Evolutionary conservation across 2,113 vertebrate species (phyloP), one percentile per base, ranked within the genome.

Genomic region (Microtus oregoni): DNA sequence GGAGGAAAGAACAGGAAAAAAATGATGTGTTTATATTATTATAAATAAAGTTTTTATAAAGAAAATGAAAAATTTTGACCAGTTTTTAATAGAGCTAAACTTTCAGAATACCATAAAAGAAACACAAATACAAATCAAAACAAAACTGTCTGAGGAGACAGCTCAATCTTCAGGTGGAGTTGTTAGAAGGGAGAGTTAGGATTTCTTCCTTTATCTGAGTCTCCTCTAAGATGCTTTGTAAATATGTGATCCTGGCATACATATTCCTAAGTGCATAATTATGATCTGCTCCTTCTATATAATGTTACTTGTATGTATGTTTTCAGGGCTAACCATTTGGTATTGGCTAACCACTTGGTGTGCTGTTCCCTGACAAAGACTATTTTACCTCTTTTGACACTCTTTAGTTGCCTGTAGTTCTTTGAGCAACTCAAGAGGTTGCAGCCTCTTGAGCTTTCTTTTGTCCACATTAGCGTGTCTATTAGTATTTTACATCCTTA

Each of bases 171-270:
- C 92, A 90, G 26, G 79, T 3, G 7, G 55, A 67, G 14, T 67
- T 81, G 6, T 70, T 26, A 88, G 88, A 38, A 85, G 28, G 47
- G 87, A 61, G 35, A 92, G 55, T 72, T 14, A 75, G 73, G 7
- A 7, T 90, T 94, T 70, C 58, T 88, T 92, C 2, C 55, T 5
- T 28, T 6, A 13, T 68, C 82, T 89, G 44, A 68, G 15, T 92
- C 35, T 75, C 0, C 22, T 65, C 12, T 76, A 17, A 19, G 86
- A 55, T 92, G 32, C 55, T 55, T 88, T 30, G 1, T 78, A 77
- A 95, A 73, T 52, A 22, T 82, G 92, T 93, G 78, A 77, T 7
- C 52, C 20, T 85, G 68, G 72, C n/a, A n/a, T n/a, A n/a, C n/a
- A n/a, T n/a, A n/a, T 72, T 72, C 35, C 70, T 72, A n/a, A n/a